Percentiles rank a stretch among this genome's conserved stretches.
Conservation (phyloP, 2,113 vertebrate species). For the Eubucco bourcierii region DNA sequence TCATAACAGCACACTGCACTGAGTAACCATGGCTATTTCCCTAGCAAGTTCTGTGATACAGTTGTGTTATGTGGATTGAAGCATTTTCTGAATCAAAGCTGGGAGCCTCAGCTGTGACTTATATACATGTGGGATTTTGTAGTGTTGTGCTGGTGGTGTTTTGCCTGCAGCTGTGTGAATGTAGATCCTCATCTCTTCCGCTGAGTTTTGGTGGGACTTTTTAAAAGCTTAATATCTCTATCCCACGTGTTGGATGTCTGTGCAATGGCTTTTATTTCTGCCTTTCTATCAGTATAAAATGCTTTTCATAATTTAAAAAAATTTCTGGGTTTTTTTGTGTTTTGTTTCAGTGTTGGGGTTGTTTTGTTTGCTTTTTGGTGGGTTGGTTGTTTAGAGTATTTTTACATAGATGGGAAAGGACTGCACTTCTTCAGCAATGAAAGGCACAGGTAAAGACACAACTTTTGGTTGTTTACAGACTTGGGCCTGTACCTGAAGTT, state of each 20-base stretch:
- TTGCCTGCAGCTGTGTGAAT: not conserved
- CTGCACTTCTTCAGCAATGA: not conserved
- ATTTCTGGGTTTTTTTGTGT: not conserved
- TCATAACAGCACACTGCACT: not conserved
- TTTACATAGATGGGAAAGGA: not conserved
- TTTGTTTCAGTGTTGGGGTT: not conserved
- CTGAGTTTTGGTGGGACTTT: not conserved
- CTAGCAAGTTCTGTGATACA: not conserved
- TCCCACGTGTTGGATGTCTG: not conserved
- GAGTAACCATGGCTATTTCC: slow-evolving; percentile 44
- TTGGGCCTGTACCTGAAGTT: not conserved
- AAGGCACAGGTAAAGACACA: not conserved
- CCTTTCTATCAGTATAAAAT: not conserved
- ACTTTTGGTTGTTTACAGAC: not conserved
- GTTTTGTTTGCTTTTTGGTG: too few relatives aligned
- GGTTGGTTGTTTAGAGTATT: not conserved
- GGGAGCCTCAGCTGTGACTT: slow-evolving; percentile 20
- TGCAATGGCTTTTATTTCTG: not conserved
- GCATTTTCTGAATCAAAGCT: slow-evolving; percentile 27
- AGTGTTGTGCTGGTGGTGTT: not conserved
- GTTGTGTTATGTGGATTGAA: not conserved
- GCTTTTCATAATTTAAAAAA: not conserved
- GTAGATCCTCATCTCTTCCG: not conserved
- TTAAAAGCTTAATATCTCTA: not conserved
- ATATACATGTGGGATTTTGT: not conserved